phyloP scores from a whole-genome alignment of 2,797 vertebrate species.

The Meriones psammophilus region DNA sequence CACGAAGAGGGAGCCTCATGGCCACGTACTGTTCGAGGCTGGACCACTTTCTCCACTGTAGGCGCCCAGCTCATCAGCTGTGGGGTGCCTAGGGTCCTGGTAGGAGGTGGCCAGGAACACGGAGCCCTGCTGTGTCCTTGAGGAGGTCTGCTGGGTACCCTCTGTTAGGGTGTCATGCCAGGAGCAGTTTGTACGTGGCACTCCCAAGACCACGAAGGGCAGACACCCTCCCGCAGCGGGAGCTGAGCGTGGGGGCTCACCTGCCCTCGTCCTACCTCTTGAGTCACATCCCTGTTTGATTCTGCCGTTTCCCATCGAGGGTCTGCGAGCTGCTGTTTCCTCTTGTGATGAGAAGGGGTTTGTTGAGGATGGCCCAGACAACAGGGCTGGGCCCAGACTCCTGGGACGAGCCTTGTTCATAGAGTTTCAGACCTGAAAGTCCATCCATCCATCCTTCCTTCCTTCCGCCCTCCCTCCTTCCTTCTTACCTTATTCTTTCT shows the following conservation, averaged over 20 bases:
- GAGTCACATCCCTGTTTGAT: too few relatives aligned
- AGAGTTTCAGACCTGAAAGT: neutral
- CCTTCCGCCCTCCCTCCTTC: too few relatives aligned
- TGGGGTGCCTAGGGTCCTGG: neutral
- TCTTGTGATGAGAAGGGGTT: neutral
- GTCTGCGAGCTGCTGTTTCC: neutral
- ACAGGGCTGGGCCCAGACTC: neutral
- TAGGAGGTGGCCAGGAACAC: neutral
- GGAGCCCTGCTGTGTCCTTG: too few relatives aligned
- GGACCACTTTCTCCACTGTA: accelerated
- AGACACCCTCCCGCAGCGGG: accelerated
- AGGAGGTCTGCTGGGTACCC: neutral
- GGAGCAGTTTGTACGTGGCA: neutral
- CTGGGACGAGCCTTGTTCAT: too few relatives aligned
- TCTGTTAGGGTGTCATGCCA: neutral
- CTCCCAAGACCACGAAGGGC: neutral
- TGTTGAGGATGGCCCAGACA: too few relatives aligned
- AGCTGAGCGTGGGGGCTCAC: neutral
- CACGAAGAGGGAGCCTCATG: conserved; percentile 59
- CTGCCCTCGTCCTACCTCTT: neutral
- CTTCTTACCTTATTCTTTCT: neutral
- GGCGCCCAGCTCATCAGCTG: accelerated
- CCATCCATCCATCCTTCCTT: too few relatives aligned
- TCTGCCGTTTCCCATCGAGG: too few relatives aligned
- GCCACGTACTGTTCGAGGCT: accelerated